Base-by-base conservation (phyloP, 2,113 vertebrate species). In the Prunella himalayana region DNA sequence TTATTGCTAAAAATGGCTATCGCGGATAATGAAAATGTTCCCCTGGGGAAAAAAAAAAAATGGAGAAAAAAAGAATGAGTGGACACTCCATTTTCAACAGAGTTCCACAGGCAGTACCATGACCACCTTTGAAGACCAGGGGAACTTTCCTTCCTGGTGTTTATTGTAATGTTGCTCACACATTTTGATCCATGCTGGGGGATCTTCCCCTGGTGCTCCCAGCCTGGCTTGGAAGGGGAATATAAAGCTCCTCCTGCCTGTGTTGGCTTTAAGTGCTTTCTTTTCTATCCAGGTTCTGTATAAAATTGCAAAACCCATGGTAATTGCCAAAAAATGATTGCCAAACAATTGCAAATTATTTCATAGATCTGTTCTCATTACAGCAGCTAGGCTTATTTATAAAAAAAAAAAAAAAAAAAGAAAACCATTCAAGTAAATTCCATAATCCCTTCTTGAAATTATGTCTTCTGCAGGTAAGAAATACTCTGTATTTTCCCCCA, bases 41-140 rank as follows among this genome's bases (percentile, higher is more conserved):
- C 13, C 6, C 18, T 18, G 19, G 6, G 16, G 5, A 15, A 2
- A 5, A 9, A 11, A 9, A 11, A 13, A 15, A n/a, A n/a, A 21
- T 10, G 13, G 4, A 30, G 31, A 37, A 13, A 7, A 6, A 30
- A 41, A 15, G 3, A 33, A 27, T 54, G 13, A 44, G 9, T 60
- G 24, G 33, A 10, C 6, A 2, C 13, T 45, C 14, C 1, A 1
- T 33, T n/a, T 50, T 73, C 21, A 45, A 5, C 24, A 41, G 16
- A 18, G 3, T 50, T 21, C 35, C 31, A 50, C 8, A 9, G 35
- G 53, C 41, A 85, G 28, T 7, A 9, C 11, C 13, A 2, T 35
- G 8, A n/a, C 21, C 8, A 25, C 8, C 11, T 79, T 9, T 45
- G 17, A 30, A 14, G 5, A 42, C 1, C 23, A n/a, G 10, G 33